These are phyloP conservation scores for Tenthredo scrophulariae DNA, from an alignment of 2,888 invertebrate species.

Conservation along the genomic window DNA sequence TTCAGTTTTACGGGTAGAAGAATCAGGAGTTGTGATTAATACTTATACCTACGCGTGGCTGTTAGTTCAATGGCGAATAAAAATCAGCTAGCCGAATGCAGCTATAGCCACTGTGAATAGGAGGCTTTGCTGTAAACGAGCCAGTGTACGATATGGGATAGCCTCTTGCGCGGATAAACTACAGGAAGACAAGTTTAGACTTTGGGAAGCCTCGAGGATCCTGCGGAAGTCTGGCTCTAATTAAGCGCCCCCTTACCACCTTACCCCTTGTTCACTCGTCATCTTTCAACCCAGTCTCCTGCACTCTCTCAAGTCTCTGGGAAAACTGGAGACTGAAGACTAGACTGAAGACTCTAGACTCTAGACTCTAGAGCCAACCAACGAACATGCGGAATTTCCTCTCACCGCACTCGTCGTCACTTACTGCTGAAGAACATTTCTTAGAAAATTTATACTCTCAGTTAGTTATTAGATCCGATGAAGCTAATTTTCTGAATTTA, in stretches of 20 bases:
- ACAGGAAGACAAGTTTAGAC: slow-evolving; percentile 70
- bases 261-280: slow-evolving; percentile 59
- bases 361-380: slow-evolving; percentile 27
- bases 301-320: slow-evolving; percentile 66
- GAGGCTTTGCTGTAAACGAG: not conserved
- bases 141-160: slow-evolving; percentile 24
- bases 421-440: slow-evolving; percentile 15
- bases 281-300: slow-evolving; percentile 62
- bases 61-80: not conserved
- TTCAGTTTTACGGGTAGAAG: not conserved
- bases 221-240: slow-evolving; percentile 78
- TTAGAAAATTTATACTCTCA: not conserved
- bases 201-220: slow-evolving; percentile 76
- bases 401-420: slow-evolving; percentile 24
- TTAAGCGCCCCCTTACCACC: slow-evolving; percentile 74
- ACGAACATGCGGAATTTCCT: slow-evolving; percentile 37
- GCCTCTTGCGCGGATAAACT: slow-evolving; percentile 50
- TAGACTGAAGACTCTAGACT: slow-evolving; percentile 34
- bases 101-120: not conserved
- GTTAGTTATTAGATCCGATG: not conserved
- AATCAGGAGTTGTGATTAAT: not conserved
- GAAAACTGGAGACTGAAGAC: slow-evolving; percentile 55
- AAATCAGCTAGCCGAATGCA: not conserved
- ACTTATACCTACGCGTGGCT: not conserved
- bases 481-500: not conserved